phyloP scores from a whole-genome alignment of 2,113 vertebrate genomes.

The Aegotheles bennettii region DNA sequence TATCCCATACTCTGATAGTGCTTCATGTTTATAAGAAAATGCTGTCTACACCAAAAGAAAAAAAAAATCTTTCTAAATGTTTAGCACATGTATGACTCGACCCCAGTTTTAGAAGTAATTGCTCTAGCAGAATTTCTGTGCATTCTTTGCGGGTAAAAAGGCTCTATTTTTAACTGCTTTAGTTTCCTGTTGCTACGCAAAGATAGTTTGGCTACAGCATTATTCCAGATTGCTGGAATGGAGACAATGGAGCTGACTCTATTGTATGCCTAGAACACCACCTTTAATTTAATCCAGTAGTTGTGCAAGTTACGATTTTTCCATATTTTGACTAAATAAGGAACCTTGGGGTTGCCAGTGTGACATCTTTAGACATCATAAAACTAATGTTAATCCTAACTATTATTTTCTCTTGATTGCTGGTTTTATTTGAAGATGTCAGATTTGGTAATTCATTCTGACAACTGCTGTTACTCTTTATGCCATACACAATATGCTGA shows the following conservation, averaged over 20 bases:
- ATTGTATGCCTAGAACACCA: background rate
- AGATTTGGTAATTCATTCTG: background rate
- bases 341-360: background rate
- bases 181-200: background rate
- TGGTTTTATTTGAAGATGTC: background rate
- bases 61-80: background rate
- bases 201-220: background rate
- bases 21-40: background rate
- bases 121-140: background rate
- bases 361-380: background rate
- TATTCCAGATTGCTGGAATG: background rate
- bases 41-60: rapidly evolving
- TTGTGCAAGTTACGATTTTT: background rate
- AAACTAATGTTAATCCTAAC: background rate
- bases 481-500: background rate
- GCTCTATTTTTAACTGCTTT: background rate
- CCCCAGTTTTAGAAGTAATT: background rate
- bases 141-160: background rate
- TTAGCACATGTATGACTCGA: background rate
- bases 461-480: background rate
- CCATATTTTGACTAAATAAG: background rate
- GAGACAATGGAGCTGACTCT: background rate
- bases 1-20: background rate
- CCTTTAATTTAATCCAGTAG: background rate
- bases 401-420: background rate